Evolutionary conservation across 2,113 vertebrate genomes (phyloP).

Genomic region (Girardinichthys multiradiatus): DNA sequence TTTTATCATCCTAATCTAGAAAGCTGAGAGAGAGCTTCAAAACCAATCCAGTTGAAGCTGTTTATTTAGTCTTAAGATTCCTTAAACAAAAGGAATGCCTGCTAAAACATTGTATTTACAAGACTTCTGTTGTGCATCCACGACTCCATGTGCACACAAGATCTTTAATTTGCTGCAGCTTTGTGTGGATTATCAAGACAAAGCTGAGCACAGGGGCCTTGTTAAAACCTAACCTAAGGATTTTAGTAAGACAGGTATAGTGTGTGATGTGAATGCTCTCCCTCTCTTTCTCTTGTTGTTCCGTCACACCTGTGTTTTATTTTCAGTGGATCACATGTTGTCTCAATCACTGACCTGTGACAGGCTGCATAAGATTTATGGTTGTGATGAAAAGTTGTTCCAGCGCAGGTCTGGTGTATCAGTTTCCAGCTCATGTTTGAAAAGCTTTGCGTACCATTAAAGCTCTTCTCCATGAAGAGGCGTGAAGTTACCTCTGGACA

Average conservation of each 20-base stretch:
- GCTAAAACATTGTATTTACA: conserved; percentile 67
- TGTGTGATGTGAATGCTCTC: not conserved
- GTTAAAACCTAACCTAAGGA: conserved; percentile 62
- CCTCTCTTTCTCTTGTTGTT: conserved; percentile 1
- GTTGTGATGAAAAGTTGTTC: conserved; percentile 63
- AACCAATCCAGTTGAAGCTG: conserved; percentile 59
- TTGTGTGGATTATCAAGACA: conserved; percentile 77
- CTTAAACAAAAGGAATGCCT: conserved; percentile 62
- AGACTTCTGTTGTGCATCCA: conserved; percentile 46
- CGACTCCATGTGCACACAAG: conserved; percentile 11
- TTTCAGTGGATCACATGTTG: conserved; percentile 71
- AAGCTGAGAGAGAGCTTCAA: conserved; percentile 45
- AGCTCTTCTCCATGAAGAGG: conserved; percentile 67
- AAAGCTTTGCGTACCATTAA: conserved; percentile 68
- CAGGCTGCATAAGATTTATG: conserved; percentile 78
- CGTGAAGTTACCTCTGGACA: conserved; percentile 48
- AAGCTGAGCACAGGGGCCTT: conserved; percentile 57
- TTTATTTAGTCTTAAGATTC: conserved; percentile 72
- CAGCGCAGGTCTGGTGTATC: conserved; percentile 67
- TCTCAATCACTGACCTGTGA: conserved; percentile 67
- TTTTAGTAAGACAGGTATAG: conserved; percentile 9
- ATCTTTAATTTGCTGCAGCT: conserved; percentile 69
- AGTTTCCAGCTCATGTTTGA: conserved; percentile 69
- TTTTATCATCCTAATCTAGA: conserved; percentile 72
- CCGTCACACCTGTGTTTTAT: conserved; percentile 76